phyloP scores from a whole-genome alignment of 2,888 invertebrate genomes.

The Eilema griseolum region DNA sequence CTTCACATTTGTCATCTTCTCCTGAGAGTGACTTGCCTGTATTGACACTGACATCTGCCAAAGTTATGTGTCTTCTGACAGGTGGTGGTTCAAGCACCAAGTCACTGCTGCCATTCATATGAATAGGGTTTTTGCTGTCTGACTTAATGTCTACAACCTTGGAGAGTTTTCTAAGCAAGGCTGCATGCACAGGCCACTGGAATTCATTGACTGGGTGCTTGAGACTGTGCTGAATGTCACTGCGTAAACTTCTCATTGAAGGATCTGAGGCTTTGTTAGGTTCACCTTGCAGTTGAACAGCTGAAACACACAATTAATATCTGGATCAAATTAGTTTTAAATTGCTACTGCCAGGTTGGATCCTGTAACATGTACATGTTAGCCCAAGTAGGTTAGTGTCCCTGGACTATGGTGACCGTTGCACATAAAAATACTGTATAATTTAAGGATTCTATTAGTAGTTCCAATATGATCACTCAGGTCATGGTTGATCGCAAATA shows the following conservation, averaged over 20 bases:
- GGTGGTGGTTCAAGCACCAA: slow-evolving; percentile 62
- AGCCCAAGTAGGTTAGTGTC: background rate
- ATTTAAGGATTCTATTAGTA: too few species aligned
- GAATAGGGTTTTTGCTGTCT: slow-evolving; percentile 66
- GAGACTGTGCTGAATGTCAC: slow-evolving; percentile 75
- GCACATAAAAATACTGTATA: too few species aligned
- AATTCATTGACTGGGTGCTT: slow-evolving; percentile 65
- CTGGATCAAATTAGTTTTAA: background rate
- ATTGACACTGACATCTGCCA: slow-evolving; percentile 80
- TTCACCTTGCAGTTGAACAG: slow-evolving; percentile 79
- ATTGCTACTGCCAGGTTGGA: background rate
- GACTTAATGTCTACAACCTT: slow-evolving; percentile 82
- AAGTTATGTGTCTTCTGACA: slow-evolving; percentile 65
- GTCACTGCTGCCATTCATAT: slow-evolving; percentile 78
- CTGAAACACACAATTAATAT: slow-evolving; percentile 55
- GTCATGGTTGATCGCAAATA: too few species aligned
- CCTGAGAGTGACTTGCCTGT: slow-evolving; percentile 77
- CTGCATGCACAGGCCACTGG: slow-evolving; percentile 80
- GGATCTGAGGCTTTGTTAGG: slow-evolving; percentile 80
- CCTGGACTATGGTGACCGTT: too few species aligned
- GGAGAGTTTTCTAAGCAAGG: slow-evolving; percentile 77
- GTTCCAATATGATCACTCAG: too few species aligned
- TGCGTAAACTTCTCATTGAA: slow-evolving; percentile 80
- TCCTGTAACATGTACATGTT: too few species aligned
- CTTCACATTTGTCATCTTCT: slow-evolving; percentile 62